These are phyloP conservation scores for Puffinus mauretanicus DNA, from an alignment of 2,113 vertebrate genomes.

Conservation along the genomic window DNA sequence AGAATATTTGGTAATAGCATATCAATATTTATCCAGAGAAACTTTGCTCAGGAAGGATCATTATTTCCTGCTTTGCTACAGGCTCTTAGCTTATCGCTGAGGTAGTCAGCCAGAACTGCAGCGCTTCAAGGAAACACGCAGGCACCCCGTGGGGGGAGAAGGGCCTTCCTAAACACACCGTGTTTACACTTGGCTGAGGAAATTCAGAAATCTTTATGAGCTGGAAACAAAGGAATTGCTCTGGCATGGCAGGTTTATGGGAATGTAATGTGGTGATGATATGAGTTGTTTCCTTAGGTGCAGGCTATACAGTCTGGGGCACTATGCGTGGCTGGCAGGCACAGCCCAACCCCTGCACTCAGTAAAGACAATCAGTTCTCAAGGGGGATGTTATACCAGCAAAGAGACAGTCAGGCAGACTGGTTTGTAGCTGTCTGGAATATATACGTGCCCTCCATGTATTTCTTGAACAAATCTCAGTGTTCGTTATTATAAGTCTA, in stretches of 20 bases:
- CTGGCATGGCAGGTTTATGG: not conserved
- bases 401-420: not conserved
- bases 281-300: not conserved
- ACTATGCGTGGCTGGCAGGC: not conserved
- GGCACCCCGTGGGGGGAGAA: not conserved
- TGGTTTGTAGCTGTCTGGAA: not conserved
- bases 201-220: slow-evolving; percentile 18
- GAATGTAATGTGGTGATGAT: slow-evolving; percentile 18
- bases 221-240: slow-evolving; percentile 40
- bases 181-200: not conserved
- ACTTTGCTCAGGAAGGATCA: not conserved
- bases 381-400: not conserved
- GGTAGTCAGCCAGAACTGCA: not conserved
- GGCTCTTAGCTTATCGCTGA: not conserved
- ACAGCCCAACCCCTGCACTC: not conserved
- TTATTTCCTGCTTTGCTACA: not conserved
- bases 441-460: not conserved
- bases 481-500: not conserved
- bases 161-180: not conserved
- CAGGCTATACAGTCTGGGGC: not conserved
- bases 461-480: not conserved
- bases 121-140: not conserved
- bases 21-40: not conserved
- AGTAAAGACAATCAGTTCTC: not conserved
- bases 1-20: not conserved